phyloP scores from a whole-genome alignment of 2,888 invertebrate species.

The Noctua fimbriata region DNA sequence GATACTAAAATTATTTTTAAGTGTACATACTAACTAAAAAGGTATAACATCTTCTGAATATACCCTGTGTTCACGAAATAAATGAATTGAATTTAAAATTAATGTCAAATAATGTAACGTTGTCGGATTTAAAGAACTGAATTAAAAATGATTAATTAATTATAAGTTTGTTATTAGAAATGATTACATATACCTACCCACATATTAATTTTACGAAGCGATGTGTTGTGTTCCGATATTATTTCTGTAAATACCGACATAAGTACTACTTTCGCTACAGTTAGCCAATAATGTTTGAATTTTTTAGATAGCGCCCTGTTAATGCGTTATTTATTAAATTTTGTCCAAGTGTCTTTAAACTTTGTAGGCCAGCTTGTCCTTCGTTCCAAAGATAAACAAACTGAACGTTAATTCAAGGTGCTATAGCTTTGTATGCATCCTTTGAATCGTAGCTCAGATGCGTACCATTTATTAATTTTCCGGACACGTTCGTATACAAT shows the following conservation, averaged over 20 bases:
- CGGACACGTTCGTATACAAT: constrained; percentile 71
- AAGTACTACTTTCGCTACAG: neutral
- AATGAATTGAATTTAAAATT: too few species aligned
- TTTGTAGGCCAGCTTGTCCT: constrained; percentile 1
- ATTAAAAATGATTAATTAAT: neutral
- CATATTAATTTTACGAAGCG: neutral
- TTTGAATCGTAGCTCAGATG: constrained; percentile 28
- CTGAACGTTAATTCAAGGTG: constrained; percentile 35
- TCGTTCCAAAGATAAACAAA: constrained; percentile 24
- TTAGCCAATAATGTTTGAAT: neutral
- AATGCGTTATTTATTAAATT: neutral
- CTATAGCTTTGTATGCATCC: constrained; percentile 46
- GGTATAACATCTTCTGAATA: too few species aligned
- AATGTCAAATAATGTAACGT: too few species aligned
- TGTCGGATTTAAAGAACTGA: neutral
- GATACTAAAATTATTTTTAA: neutral
- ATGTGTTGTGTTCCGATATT: neutral
- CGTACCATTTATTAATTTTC: constrained; percentile 69
- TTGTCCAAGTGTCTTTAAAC: neutral
- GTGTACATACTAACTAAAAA: too few species aligned
- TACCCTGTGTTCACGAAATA: too few species aligned
- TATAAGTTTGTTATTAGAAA: neutral
- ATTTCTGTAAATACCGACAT: neutral
- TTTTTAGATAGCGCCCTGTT: neutral
- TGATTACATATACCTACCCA: neutral